Evolutionary conservation across 2,888 invertebrate species (phyloP), one percentile per base, ranked within the genome.

Genomic region (Crepidodera aurea): DNA sequence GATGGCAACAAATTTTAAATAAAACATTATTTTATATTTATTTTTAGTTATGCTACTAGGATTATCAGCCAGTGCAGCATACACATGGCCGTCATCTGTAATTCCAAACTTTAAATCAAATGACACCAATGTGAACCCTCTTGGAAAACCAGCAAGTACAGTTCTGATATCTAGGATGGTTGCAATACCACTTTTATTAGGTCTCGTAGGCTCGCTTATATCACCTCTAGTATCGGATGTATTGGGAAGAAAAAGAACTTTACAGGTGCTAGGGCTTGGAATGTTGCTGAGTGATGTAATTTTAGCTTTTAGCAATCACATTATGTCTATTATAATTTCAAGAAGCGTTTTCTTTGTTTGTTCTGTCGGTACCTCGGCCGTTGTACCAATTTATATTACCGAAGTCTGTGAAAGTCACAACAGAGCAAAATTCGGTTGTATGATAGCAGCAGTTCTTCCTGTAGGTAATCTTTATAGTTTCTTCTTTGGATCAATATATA

Each of bases 321-420:
- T 62, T 4, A 18, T 12, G 5, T 22, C 34, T 0, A 37, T 51
- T 7, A 27, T 51, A 10, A 19, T 37, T n/a, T 8, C 15, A 12
- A 34, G 58, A 22, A 8, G 42, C 1, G 2, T 10, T 42, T n/a
- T 22, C 22, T 7, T 44, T 10, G 34, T 37, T 1, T 5, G n/a
- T 1, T 29, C n/a, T 13, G 5, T 8, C 6, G 51, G 34, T 12
- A 12, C 1, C 6, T 15, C 4, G 34, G 0, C 34, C 0, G 12
- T 54, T 2, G n/a, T 54, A 0, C 42, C 53, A 5, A 46, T 63
- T 1, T 63, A 57, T 48, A 7, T 55, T 7, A 50, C 40, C 6
- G 64, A 64, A 48, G 51, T 64, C 3, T 32, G 44, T 13, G 60
- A 64, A 12, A 40, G 60, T 40, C 60, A 56, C 19, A 64, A 60